phyloP scores from a whole-genome alignment of 2,888 invertebrate species.

The Hymenopus coronatus region DNA sequence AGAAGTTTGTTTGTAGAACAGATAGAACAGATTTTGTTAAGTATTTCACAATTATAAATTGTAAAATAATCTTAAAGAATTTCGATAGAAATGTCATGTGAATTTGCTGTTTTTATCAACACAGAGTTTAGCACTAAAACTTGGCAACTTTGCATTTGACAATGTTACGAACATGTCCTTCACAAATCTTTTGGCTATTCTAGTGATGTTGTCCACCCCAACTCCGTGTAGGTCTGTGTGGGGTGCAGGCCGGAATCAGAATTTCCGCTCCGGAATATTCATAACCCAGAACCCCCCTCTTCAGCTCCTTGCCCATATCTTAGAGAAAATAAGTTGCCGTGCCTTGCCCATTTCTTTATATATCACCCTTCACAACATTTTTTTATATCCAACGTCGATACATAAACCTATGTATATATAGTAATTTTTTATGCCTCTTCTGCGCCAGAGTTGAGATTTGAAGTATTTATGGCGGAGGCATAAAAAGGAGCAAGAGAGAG shows the following conservation, averaged over 20 bases:
- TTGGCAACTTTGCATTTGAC: too few relatives aligned
- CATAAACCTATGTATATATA: background rate
- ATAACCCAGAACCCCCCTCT: conserved; percentile 2
- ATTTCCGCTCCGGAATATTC: conserved; percentile 29
- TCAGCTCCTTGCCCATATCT: background rate
- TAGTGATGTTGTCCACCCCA: background rate
- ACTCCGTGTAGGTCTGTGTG: background rate
- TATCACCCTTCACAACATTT: background rate
- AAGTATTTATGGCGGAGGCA: conserved; percentile 27
- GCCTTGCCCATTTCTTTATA: background rate
- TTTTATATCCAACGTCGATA: conserved; percentile 6
- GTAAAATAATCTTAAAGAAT: too few relatives aligned
- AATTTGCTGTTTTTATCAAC: too few relatives aligned
- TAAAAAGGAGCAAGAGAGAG: conserved; percentile 12
- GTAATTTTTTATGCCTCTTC: background rate
- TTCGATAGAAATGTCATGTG: too few relatives aligned
- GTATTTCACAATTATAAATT: too few relatives aligned
- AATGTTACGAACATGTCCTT: too few relatives aligned
- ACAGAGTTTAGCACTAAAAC: too few relatives aligned
- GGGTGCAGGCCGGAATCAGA: conserved; percentile 20
- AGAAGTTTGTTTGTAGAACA: too few relatives aligned
- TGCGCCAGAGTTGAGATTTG: conserved; percentile 20
- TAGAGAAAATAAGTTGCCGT: background rate
- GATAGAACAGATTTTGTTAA: too few relatives aligned
- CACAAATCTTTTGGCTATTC: too few relatives aligned